Evolutionary conservation across 1,140 invertebrate genomes (phyloP), one percentile per base, ranked within the genome.

Genomic region (Nomia melanderi): DNA sequence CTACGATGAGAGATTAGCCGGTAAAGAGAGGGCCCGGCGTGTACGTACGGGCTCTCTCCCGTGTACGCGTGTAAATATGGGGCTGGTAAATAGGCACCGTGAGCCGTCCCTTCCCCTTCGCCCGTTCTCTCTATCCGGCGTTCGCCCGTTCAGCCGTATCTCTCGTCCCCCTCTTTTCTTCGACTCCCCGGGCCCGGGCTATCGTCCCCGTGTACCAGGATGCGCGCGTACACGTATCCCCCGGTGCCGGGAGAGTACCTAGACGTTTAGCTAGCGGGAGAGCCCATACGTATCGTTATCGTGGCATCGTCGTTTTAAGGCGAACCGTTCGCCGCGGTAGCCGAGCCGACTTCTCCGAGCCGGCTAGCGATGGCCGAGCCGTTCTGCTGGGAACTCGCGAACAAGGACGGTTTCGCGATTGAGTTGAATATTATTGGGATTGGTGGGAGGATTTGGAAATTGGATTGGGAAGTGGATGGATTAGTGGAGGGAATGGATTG

Each of bases 1-100:
- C 82, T 86, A 86, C 87, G 87, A 88, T 87, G 87, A 86, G 78
- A 87, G 86, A 88, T 88, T 87, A 87, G 83, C 83, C 70, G 77
- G 84, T 86, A 87, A 85, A 82, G 82, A 85, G 81, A 88, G 63
- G 64, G 54, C 73, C 56, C 54, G 75, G 64, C 33, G 57, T 39
- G 44, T 84, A 79, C 62, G 67, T 64, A 56, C 44, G 36, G 54
- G 27, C 41, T 44, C n/a, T 41, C 36, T 29, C n/a, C 56, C 50
- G 73, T 53, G 56, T 60, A 72, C 78, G 78, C 82, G 73, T 84
- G 81, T 83, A 84, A 84, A 84, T 84, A 84, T 84, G 77, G 82
- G 73, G 81, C 81, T 83, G 81, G 81, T 83, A 84, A 83, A 83
- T 83, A 83, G 82, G 77, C 77, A 83, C 41, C 39, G 73, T 67